Evolutionary conservation across 2,113 vertebrate genomes (phyloP), one percentile per base, ranked within the genome.

Genomic region (Prunella himalayana): DNA sequence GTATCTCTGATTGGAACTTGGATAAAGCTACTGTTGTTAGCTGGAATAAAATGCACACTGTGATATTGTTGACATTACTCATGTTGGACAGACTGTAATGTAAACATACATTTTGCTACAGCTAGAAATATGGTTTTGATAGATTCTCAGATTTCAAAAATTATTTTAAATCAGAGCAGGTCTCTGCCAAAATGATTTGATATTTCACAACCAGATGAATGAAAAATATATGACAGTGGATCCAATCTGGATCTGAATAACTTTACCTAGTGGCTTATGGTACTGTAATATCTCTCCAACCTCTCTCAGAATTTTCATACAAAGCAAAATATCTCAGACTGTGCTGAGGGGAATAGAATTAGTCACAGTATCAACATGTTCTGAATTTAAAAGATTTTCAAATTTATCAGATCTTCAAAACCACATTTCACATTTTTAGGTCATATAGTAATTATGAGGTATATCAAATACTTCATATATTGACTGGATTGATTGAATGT

Each of bases 41-140:
- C 77, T 94, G 90, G 96, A 95, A 93, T 96, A 97, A 95, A 97
- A 96, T 95, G 72, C 88, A 94, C 4, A 1, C 39, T 91, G 23
- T 94, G 95, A 95, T 97, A 94, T 65, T 97, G 95, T 95, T 97
- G 96, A 98, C 85, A 96, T 96, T 96, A 96, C 95, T 97, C 90
- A 97, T 91, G 88, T 94, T 96, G 95, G 96, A 96, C 90, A 97
- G 94, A 95, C 87, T 97, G 86, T 96, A 97, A 91, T 92, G 95
- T 95, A 97, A 98, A 97, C 95, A 98, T 49, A 92, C 91, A 92
- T 96, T 97, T 97, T 96, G 92, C n/a, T 97, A 95, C 86, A 95
- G 84, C 77, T 97, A 97, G 93, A 97, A 98, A 98, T 97, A 97
- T 85, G 83, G 96, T 96, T 97, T 97, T 98, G 95, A 98, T 97